Base-by-base conservation (phyloP, 1,140 invertebrate genomes). In the Formica selysi region DNA sequence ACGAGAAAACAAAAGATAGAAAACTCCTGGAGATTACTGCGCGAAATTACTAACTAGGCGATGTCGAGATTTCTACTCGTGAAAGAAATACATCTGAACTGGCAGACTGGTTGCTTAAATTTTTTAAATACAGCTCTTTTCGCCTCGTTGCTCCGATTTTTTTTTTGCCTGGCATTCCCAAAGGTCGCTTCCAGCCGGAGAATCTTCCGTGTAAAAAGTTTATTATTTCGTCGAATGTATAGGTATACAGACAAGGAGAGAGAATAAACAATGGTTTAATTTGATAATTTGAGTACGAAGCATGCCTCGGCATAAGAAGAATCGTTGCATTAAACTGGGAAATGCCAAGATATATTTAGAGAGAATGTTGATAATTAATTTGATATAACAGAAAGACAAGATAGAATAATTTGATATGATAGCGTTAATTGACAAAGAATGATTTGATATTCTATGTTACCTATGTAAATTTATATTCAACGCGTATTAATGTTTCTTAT, bases 91-190 rank as follows among this genome's bases (percentile, higher is more conserved):
- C 51, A 74, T 59, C 65, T 61, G 22, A 70, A 61, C 32, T 71
- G 84, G 68, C 41, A 51, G 71, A 65, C 70, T 41, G 32, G 62
- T 13, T 59, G 85, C 85, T 74, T 88, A 87, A 83, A 88, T 87
- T 83, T 88, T 88, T 88, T 88, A 88, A 88, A 76, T 87, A 87
- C 78, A 84, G 64, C 68, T 86, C 61, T 86, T 86, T 51, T 71
- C 84, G 51, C 85, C 67, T 86, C 83, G 84, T 86, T 76, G 70
- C 71, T 11, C 76, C 38, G 51, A 64, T 86, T 32, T 32, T 32
- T 3, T 76, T 67, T 84, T 73, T 67, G 19, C 62, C 10, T 70
- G n/a, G 54, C 16, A 19, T 51, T 87, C 73, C 57, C 81, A 71
- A 44, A 65, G 13, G 73, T 32, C 73, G 65, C 54, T 87, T 78